Conservation (phyloP, 2,797 vertebrate genomes). For the Masticophis lateralis region DNA sequence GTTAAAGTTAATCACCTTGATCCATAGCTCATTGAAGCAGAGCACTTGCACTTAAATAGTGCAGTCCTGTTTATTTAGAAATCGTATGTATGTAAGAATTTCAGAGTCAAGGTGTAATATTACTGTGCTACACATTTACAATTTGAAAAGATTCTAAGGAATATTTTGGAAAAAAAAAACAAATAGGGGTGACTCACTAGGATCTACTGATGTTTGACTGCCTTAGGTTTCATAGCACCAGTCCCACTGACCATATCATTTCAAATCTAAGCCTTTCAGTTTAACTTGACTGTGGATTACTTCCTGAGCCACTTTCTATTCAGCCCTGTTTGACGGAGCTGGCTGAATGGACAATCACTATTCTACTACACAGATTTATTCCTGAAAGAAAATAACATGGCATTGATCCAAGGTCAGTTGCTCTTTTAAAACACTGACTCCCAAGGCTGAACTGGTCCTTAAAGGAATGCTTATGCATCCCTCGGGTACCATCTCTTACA, state of each 20-base stretch:
- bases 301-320: conserved; percentile 51
- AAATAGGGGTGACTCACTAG: too few relatives aligned
- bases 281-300: conserved; percentile 6
- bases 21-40: neutral
- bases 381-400: conserved; percentile 66
- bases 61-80: neutral
- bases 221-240: neutral
- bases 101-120: neutral
- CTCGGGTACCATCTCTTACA: conserved; percentile 12
- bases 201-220: neutral
- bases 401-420: conserved; percentile 54
- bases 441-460: conserved; percentile 46
- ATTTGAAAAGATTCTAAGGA: neutral
- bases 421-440: conserved; percentile 49
- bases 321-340: conserved; percentile 53
- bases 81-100: neutral
- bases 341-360: conserved; percentile 46
- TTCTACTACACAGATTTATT: conserved; percentile 67
- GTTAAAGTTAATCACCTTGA: conserved; percentile 23
- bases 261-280: neutral
- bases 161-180: neutral
- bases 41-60: neutral
- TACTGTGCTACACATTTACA: neutral
- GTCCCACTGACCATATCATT: neutral
- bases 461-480: conserved; percentile 38